A percentile compares a stretch with the other conserved stretches of the same genome.
phyloP scores from a whole-genome alignment of 2,113 vertebrate genomes.

The Tyrannus savana region DNA sequence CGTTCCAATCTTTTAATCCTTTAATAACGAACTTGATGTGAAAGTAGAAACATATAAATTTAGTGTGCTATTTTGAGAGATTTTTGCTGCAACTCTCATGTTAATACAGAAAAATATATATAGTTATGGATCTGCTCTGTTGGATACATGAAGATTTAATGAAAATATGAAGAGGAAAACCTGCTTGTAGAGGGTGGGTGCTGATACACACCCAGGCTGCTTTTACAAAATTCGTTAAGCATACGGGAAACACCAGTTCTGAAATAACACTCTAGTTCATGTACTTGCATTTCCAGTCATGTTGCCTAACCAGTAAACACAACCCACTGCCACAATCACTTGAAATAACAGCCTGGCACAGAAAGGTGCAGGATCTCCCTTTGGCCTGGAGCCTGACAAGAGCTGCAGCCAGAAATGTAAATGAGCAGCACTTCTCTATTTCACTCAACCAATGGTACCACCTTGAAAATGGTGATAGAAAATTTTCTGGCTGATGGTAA shows the following conservation, averaged over 20 bases:
- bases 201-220: not conserved
- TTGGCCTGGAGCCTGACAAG: not conserved
- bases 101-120: not conserved
- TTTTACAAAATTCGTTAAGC: rapidly evolving
- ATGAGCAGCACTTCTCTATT: not conserved
- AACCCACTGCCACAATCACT: not conserved
- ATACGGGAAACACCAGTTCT: not conserved
- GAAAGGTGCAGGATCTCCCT: not conserved
- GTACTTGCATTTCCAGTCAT: not conserved
- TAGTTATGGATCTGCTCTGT: not conserved
- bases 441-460: not conserved
- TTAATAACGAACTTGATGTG: not conserved
- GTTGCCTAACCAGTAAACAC: not conserved
- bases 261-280: not conserved
- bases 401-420: not conserved
- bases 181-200: not conserved
- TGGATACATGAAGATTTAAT: not conserved
- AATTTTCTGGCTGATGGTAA: not conserved
- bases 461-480: rapidly evolving
- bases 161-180: not conserved
- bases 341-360: not conserved
- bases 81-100: not conserved
- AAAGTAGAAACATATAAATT: not conserved
- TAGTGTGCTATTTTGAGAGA: not conserved
- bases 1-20: not conserved